A percentile compares a stretch with the other conserved stretches of the same genome.
These are phyloP conservation scores for Menura novaehollandiae DNA, from an alignment of 2,113 vertebrate genomes.

Conservation along the genomic window DNA sequence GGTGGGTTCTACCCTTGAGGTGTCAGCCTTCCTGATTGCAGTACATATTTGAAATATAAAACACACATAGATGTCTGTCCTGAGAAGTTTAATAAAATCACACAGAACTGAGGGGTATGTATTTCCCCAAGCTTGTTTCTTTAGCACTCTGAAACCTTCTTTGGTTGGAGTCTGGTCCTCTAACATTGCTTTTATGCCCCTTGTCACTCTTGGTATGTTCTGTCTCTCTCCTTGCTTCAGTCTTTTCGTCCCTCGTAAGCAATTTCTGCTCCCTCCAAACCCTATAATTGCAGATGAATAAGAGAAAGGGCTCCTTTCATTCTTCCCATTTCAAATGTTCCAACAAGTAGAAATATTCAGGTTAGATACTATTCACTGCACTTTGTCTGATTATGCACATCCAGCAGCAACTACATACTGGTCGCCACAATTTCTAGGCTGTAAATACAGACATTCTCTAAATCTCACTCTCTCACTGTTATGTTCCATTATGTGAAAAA, in stretches of 20 bases:
- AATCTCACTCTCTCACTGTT: not conserved
- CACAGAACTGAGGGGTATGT: not conserved
- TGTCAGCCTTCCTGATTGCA: not conserved
- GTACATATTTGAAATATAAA: not conserved
- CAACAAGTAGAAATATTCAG: not conserved
- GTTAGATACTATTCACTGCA: not conserved
- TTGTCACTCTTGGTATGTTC: not conserved
- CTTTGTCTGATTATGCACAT: not conserved
- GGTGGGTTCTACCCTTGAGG: not conserved
- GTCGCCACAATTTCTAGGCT: not conserved
- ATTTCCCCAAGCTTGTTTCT: not conserved
- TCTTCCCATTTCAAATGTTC: not conserved
- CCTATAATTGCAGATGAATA: not conserved
- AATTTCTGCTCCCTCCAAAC: not conserved
- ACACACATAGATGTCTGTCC: not conserved
- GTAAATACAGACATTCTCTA: not conserved
- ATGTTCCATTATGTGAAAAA: not conserved
- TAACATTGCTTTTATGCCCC: not conserved
- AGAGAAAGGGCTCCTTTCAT: not conserved
- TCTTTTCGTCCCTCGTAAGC: not conserved
- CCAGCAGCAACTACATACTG: not conserved
- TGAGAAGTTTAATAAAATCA: not conserved
- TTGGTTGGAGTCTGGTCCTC: not conserved
- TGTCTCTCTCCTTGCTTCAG: not conserved
- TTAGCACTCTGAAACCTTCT: not conserved